Conservation (phyloP, 2,113 vertebrate species). For the Eulemur macaco region DNA sequence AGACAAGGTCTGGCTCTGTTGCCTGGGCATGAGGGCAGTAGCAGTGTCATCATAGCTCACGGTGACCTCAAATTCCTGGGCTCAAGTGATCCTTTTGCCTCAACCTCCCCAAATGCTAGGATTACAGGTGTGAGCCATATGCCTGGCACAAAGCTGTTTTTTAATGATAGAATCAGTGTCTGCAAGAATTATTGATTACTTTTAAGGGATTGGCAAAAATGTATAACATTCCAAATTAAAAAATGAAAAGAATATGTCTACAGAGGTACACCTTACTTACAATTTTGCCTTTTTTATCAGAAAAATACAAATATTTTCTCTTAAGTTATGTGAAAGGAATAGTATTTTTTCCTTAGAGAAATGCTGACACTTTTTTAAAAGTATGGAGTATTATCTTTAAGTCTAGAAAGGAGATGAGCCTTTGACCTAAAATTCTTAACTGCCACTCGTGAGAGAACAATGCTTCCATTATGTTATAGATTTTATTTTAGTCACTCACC, state of each 20-base stretch:
- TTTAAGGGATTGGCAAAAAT: background rate
- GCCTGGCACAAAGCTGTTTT: background rate
- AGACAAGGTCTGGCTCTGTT: no score
- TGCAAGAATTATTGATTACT: background rate
- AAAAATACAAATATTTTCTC: background rate
- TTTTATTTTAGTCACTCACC: slow-evolving; percentile 24
- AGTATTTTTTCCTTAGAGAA: slow-evolving; percentile 15
- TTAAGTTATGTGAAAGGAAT: background rate
- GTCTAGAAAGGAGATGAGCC: background rate
- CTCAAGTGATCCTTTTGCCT: no score
- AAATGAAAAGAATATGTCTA: background rate
- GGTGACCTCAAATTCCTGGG: no score
- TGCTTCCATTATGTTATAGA: background rate
- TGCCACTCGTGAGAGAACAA: background rate
- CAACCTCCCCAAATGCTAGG: no score
- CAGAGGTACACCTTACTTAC: background rate
- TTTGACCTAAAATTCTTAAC: slow-evolving; percentile 20
- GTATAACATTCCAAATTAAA: background rate
- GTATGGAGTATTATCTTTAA: background rate
- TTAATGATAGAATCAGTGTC: background rate
- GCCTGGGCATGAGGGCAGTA: no score
- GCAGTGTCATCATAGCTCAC: no score
- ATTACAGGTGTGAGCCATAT: no score
- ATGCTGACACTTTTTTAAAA: background rate
- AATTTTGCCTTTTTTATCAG: background rate